Percentiles rank a stretch among this genome's conserved stretches.
phyloP scores from a whole-genome alignment of 35 echinoderm and acorn worm genomes.

The Acanthaster planci region DNA sequence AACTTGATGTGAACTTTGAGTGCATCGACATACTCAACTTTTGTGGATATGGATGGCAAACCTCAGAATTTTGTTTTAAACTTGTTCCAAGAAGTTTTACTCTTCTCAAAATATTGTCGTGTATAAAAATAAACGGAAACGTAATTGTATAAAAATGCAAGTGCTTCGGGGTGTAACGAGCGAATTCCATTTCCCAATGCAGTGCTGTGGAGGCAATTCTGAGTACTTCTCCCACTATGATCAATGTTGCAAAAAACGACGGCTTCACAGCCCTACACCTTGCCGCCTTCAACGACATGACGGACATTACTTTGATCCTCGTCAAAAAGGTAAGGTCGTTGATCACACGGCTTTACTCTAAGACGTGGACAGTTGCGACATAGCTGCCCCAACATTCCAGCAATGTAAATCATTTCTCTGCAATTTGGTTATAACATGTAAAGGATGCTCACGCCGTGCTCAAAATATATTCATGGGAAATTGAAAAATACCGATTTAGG shows the following conservation, averaged over 20 bases:
- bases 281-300: slow-evolving; percentile 35
- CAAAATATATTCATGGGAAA: too few species aligned
- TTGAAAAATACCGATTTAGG: too few species aligned
- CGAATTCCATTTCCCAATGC: background rate
- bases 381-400: too few species aligned
- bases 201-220: background rate
- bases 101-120: background rate
- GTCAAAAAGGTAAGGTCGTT: slow-evolving; percentile 29
- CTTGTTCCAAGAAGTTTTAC: background rate
- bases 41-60: too few species aligned
- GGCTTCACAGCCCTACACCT: slow-evolving; percentile 41
- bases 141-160: background rate
- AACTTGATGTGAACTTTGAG: too few species aligned
- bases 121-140: background rate
- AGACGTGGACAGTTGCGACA: too few species aligned
- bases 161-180: background rate
- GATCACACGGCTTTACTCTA: too few species aligned
- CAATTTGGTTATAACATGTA: too few species aligned
- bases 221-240: background rate
- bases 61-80: too few species aligned
- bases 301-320: slow-evolving; percentile 6
- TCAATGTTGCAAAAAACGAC: slow-evolving; percentile 3
- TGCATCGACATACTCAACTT: too few species aligned
- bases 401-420: too few species aligned
- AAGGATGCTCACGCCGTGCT: too few species aligned